Evolutionary conservation across 2,888 invertebrate genomes (phyloP).

Genomic region (Nysson spinosus): DNA sequence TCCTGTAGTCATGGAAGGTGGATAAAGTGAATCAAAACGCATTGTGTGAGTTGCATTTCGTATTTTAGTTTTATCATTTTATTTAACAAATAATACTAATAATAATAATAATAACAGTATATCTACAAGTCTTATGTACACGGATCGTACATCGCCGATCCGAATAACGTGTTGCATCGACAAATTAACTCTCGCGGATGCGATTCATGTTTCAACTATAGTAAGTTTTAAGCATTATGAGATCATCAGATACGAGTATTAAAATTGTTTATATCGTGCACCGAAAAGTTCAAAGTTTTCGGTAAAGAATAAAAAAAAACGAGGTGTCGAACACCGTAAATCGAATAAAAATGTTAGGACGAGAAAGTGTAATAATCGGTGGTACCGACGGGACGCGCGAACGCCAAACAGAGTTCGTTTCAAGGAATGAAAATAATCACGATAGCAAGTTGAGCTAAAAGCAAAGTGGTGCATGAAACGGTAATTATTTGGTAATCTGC

Average conservation of each 20-base stretch:
- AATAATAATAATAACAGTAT: too few relatives aligned
- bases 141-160: constrained; percentile 16
- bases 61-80: constrained; percentile 16
- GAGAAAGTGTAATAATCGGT: constrained; percentile 58
- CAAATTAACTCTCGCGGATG: not conserved
- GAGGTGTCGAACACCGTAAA: too few relatives aligned
- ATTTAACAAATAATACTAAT: constrained; percentile 39
- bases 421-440: constrained; percentile 54
- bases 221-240: not conserved
- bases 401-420: constrained; percentile 49
- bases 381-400: constrained; percentile 43
- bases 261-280: too few relatives aligned
- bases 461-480: constrained; percentile 26
- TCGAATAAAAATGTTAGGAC: constrained; percentile 59
- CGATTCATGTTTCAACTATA: too few relatives aligned
- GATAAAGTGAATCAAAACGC: not conserved
- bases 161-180: constrained; percentile 6
- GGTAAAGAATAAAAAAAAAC: constrained; percentile 6
- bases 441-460: constrained; percentile 40
- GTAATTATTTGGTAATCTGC: too few relatives aligned
- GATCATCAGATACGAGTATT: too few relatives aligned
- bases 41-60: not conserved
- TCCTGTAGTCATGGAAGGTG: too few relatives aligned
- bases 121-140: constrained; percentile 53
- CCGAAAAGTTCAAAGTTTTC: not conserved